Percentiles rank a stretch among this genome's conserved stretches.
Conservation (phyloP, 2,113 vertebrate species). For the Globicephala melas region DNA sequence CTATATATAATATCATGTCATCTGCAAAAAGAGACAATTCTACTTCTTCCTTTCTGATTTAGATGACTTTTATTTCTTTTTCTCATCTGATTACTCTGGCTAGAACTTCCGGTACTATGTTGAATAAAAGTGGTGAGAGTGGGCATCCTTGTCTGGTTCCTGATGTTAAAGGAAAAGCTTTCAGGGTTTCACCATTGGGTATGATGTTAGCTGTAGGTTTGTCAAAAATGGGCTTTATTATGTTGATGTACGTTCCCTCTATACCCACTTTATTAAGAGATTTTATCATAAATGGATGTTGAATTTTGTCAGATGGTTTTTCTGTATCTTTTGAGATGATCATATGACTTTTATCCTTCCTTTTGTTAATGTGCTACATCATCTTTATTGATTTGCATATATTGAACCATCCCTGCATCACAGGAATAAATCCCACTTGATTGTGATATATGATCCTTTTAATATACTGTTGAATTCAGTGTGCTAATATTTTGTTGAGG, state of each 20-base stretch:
- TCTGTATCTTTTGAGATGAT: background rate
- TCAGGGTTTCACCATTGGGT: background rate
- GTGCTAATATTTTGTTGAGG: background rate
- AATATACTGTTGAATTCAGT: background rate
- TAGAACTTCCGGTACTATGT: background rate
- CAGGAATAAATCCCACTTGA: too few species aligned
- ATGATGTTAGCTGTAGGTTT: background rate
- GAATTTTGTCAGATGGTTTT: background rate
- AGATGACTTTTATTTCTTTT: background rate
- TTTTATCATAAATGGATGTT: background rate
- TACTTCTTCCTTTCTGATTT: background rate
- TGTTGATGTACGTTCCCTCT: background rate
- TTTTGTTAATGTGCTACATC: too few species aligned
- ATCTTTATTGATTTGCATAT: too few species aligned
- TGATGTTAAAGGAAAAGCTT: background rate
- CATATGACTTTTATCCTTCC: too few species aligned
- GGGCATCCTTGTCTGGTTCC: background rate
- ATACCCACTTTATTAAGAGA: background rate
- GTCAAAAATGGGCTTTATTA: background rate
- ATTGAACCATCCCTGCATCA: too few species aligned
- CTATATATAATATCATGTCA: background rate
- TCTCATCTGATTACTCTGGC: background rate
- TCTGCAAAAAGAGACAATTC: background rate
- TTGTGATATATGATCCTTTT: background rate
- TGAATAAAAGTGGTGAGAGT: background rate